phyloP scores from a whole-genome alignment of 2,888 invertebrate species.

The Drosophila mettleri region DNA sequence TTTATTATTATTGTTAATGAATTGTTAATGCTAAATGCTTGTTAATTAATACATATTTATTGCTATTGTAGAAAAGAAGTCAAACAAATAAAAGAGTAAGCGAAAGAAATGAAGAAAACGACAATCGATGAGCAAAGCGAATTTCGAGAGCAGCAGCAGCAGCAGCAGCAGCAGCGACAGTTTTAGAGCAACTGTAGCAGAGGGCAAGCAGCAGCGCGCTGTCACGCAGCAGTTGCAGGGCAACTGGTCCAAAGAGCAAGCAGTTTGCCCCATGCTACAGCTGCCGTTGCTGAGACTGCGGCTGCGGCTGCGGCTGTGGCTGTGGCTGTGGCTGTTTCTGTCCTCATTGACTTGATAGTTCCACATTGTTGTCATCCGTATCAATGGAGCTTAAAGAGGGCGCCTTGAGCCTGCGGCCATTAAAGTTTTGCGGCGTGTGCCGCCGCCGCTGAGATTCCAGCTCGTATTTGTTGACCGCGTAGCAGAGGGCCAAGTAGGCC shows the following conservation, averaged over 20 bases:
- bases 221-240: neutral
- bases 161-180: slow-evolving; percentile 6
- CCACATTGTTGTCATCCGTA: neutral
- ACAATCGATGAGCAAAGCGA: neutral
- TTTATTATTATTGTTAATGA: slow-evolving; percentile 67
- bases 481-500: slow-evolving; percentile 67
- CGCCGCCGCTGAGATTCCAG: slow-evolving; percentile 26
- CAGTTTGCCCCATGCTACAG: neutral
- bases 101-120: slow-evolving; percentile 13
- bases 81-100: slow-evolving; percentile 28
- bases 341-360: neutral
- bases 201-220: neutral
- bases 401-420: neutral
- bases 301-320: neutral
- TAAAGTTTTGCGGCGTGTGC: neutral
- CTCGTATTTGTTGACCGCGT: slow-evolving; percentile 62
- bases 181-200: slow-evolving; percentile 1
- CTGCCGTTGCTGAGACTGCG: neutral
- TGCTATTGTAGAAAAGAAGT: slow-evolving; percentile 46
- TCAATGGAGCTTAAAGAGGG: neutral
- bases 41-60: slow-evolving; percentile 73
- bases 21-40: slow-evolving; percentile 68
- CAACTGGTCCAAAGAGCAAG: neutral
- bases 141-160: slow-evolving; percentile 1
- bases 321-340: neutral